These are phyloP conservation scores for Aythya baeri DNA, from an alignment of 2,113 vertebrate species.

Conservation along the genomic window DNA sequence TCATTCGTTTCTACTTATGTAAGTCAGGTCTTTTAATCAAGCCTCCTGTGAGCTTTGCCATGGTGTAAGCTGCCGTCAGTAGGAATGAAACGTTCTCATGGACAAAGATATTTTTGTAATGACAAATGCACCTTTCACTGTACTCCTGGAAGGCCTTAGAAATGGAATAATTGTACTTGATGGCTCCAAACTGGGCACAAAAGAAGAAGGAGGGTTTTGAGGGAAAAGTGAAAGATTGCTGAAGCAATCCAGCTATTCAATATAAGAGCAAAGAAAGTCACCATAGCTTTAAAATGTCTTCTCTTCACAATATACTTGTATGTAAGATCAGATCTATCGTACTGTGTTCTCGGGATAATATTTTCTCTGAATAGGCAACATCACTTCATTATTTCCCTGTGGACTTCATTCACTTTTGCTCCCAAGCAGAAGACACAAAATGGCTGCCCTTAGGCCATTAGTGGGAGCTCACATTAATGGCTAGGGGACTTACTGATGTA, in stretches of 20 bases:
- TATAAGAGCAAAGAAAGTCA: neutral
- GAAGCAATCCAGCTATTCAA: neutral
- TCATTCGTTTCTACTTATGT: neutral
- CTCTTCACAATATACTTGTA: neutral
- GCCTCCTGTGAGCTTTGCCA: neutral
- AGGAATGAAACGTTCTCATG: neutral
- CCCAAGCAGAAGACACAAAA: neutral
- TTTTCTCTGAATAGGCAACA: neutral
- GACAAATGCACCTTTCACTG: slow-evolving; percentile 11
- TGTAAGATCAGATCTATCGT: neutral
- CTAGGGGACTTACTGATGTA: neutral
- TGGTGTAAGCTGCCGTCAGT: neutral
- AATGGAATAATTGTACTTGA: neutral
- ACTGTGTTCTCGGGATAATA: neutral
- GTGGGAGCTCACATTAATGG: neutral
- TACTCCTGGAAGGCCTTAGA: neutral
- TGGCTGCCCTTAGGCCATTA: neutral
- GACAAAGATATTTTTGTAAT: slow-evolving; percentile 17
- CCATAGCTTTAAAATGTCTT: neutral
- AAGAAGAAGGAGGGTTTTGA: neutral
- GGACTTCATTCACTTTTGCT: neutral
- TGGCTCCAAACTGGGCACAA: neutral
- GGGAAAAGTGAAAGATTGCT: neutral
- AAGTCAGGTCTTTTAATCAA: slow-evolving; percentile 15
- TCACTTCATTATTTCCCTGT: neutral